These are phyloP conservation scores for Drosophila dunni DNA, from an alignment of 1,140 invertebrate species.

Conservation along the genomic window DNA sequence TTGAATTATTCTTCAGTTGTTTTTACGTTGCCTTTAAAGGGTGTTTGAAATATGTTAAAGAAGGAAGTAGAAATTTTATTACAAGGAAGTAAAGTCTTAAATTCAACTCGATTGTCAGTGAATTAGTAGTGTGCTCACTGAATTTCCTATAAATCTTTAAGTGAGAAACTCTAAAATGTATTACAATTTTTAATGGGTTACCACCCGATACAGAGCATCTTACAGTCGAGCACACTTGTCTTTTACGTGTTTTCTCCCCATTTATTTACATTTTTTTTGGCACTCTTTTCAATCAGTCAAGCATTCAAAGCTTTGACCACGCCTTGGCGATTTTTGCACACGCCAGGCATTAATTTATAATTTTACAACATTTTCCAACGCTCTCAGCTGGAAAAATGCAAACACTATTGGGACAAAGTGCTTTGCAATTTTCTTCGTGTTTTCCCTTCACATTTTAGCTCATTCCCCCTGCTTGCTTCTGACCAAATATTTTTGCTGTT, in stretches of 20 bases:
- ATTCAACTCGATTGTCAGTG: no score
- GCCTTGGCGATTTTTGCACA: constrained; percentile 56
- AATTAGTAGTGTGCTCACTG: no score
- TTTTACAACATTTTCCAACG: constrained; percentile 69
- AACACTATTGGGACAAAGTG: constrained; percentile 50
- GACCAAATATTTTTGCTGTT: constrained; percentile 15
- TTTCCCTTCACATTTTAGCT: constrained; percentile 8
- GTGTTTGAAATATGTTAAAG: no score
- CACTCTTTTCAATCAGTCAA: constrained; percentile 39
- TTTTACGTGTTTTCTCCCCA: not conserved
- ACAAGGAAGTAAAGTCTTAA: no score
- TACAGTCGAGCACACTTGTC: not conserved
- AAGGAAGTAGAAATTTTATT: no score
- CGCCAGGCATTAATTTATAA: constrained; percentile 76
- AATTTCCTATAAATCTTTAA: no score
- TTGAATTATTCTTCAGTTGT: constrained; percentile 22
- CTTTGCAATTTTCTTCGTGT: constrained; percentile 67
- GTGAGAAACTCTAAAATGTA: no score
- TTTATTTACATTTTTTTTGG: constrained; percentile 26
- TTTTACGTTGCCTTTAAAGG: not conserved
- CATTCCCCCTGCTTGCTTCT: constrained; percentile 10
- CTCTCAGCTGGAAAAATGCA: constrained; percentile 69
- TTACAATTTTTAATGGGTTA: no score
- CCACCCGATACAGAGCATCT: not conserved
- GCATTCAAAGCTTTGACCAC: constrained; percentile 49